Conservation (phyloP, 2,888 invertebrate genomes). For the Synergus laeviventris region DNA sequence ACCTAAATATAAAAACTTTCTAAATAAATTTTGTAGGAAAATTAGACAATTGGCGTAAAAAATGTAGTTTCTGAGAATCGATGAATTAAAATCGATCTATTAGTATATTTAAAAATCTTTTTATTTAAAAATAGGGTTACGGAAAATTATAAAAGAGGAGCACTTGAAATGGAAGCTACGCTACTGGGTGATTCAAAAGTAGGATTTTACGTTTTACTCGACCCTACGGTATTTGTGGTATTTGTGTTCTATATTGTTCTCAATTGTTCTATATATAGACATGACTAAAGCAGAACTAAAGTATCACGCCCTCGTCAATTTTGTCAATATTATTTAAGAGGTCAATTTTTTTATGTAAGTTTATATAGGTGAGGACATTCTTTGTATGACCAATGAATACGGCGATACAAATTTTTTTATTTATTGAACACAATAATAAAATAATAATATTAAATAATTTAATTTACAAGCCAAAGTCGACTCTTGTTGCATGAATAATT, state of each 20-base stretch:
- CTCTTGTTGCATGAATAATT: too few species aligned
- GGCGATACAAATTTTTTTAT: too few species aligned
- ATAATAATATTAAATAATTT: too few species aligned
- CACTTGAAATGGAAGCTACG: background rate
- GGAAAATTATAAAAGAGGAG: background rate
- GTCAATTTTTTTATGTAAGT: too few species aligned
- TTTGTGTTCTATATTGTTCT: background rate
- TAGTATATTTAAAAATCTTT: background rate
- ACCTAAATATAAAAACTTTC: background rate
- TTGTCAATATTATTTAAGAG: too few species aligned
- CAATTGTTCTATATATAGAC: conserved; percentile 20
- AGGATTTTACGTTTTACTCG: background rate
- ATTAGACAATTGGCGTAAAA: background rate
- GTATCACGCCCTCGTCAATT: background rate
- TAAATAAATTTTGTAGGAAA: background rate
- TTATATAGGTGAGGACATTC: too few species aligned
- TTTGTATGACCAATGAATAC: too few species aligned
- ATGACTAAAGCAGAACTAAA: conserved; percentile 24
- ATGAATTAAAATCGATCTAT: background rate
- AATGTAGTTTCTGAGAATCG: background rate
- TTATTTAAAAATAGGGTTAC: background rate
- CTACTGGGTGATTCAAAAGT: background rate
- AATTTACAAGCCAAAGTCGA: too few species aligned
- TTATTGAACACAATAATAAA: too few species aligned
- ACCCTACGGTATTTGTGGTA: conserved; percentile 29